Evolutionary conservation across 2,113 vertebrate genomes (phyloP), one percentile per base, ranked within the genome.

Genomic region (Anthoscopus minutus): DNA sequence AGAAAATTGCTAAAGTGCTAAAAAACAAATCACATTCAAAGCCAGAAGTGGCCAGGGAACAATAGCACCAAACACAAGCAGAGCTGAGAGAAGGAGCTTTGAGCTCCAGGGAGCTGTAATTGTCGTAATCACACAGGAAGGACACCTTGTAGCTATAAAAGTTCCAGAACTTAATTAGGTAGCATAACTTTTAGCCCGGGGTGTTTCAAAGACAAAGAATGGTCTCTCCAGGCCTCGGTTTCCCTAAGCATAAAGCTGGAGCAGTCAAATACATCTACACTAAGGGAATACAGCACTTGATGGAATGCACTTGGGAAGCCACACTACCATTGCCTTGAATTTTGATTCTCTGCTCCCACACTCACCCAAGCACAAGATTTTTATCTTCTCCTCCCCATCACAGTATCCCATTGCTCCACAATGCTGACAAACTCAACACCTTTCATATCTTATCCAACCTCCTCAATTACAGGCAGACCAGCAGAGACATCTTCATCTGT

Each of bases 61-160:
- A 83, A 74, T 7, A 83, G 76, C 13, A 51, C 44, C 77, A 84
- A 88, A 70, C 13, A 13, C 0, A 15, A 66, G 60, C 42, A 60
- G 44, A 58, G 51, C 47, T 27, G 48, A 64, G 71, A 47, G 33
- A 78, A 86, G 83, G 48, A 86, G 77, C 53, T 84, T 8, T 47
- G 69, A 84, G 86, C 80, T 91, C 60, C 30, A 27, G 58, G 61
- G 73, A 92, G 78, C 38, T 91, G 78, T 80, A 65, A 74, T 25
- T 89, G 80, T 27, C 60, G 0, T 56, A 81, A 74, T 77, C 65
- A 72, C 0, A 37, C 77, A 37, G 87, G 89, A 92, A 94, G 86
- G 89, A 94, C 89, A 95, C 57, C 81, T 77, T 61, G 45, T 7
- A 93, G 81, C 78, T 91, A n/a, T n/a, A 4, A 27, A 80, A 94